Conservation (phyloP, 2,888 invertebrate species). For the Temnothorax rugatulus region DNA sequence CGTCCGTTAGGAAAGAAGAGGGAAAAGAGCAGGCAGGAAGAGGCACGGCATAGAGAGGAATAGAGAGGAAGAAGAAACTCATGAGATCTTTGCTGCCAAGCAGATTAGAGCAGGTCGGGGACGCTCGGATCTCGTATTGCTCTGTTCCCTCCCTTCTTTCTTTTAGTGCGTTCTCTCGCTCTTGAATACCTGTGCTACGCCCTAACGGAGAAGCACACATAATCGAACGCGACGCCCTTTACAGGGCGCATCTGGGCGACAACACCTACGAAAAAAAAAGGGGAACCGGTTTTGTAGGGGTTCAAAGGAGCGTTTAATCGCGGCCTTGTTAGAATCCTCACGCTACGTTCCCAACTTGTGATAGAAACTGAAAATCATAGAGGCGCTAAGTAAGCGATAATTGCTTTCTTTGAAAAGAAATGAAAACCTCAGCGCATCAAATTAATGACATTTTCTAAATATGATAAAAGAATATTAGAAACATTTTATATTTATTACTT, state of each 20-base stretch:
- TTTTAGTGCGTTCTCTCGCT: conserved; percentile 57
- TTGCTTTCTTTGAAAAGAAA: not conserved
- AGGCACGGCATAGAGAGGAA: not conserved
- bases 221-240: conserved; percentile 54
- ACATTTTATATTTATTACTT: not conserved
- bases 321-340: conserved; percentile 30
- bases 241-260: conserved; percentile 66
- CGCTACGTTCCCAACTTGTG: conserved; percentile 26
- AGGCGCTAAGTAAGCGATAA: not conserved
- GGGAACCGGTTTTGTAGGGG: conserved; percentile 66
- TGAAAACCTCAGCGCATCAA: not conserved
- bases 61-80: conserved; percentile 28
- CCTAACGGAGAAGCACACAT: conserved; percentile 69
- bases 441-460: not conserved
- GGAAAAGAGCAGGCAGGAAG: conserved; percentile 5
- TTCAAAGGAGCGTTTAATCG: conserved; percentile 52
- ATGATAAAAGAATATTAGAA: not conserved
- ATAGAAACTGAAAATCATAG: conserved; percentile 1
- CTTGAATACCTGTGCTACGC: conserved; percentile 68
- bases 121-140: conserved; percentile 60
- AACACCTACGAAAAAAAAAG: conserved; percentile 60
- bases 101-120: conserved; percentile 80
- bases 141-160: conserved; percentile 46
- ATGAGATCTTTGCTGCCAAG: conserved; percentile 66
- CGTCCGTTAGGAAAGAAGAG: conserved; percentile 19